Base-by-base conservation (phyloP, 2,888 invertebrate species). In the Oligia fasciuncula region DNA sequence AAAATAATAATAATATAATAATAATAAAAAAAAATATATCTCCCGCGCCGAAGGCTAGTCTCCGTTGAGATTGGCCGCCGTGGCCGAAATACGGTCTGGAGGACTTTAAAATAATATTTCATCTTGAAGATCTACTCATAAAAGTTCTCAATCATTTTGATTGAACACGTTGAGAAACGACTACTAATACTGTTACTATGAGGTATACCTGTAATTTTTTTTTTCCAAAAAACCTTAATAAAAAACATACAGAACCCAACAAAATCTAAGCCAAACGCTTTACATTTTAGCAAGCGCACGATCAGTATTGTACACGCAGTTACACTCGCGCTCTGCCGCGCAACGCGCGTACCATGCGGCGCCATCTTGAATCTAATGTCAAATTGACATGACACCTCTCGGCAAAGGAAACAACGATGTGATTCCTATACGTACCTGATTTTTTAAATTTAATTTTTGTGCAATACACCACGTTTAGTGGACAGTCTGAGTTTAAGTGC, bases 401-500 rank as follows among this genome's bases (percentile, higher is more conserved):
- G 76, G 76, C 83, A 73, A 84, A 89, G 89, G 83, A 83, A 49
- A 84, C 57, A 81, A 88, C 77, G 54, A 89, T 87, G 89, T 89
- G 80, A 88, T 81, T 81, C 83, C 84, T 73, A 67, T 29, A 71
- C 54, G 95, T 95, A 95, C 95, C 95, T 95, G 95, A 94, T 90
- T 89, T 89, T 84, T 87, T 70, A n/a, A 78, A 46, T 78, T 90
- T 85, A 84, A 87, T 79, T 19, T 80, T 87, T 90, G 96, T 96
- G 96, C 96, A 96, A 96, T 96, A 96, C 90, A 23, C 78, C 90
- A 92, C 95, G 4, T 92, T 3, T 8, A 76, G 95, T 96, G 96
- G 95, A 92, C 94, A 95, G 96, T 96, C 96, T 94, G 94, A 95
- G 78, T 90, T 90, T 79, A 68, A 88, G 96, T 97, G 96, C 96